Evolutionary conservation across 1,140 invertebrate species (phyloP).

Genomic region (Leptinotarsa undecemlineata): DNA sequence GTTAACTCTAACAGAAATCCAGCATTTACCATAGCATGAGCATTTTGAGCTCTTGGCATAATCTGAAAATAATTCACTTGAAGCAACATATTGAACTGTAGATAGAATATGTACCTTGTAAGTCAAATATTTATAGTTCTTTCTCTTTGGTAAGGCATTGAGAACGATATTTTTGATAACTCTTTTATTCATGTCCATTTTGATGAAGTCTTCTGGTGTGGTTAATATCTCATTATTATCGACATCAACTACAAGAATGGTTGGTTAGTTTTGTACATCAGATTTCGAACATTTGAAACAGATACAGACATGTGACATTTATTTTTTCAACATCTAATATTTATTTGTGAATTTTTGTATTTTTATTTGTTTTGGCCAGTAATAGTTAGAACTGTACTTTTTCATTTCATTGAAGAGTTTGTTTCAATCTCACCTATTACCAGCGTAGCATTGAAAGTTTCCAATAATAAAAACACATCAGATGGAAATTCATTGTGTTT

Average conservation of each 20-base stretch:
- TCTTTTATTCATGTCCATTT: constrained; percentile 66
- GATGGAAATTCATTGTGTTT: constrained; percentile 76
- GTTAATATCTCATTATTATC: constrained; percentile 44
- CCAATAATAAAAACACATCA: constrained; percentile 76
- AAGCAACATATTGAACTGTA: no score
- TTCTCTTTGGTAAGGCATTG: constrained; percentile 51
- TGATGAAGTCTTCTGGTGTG: constrained; percentile 61
- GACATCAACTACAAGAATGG: constrained; percentile 43
- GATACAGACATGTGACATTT: no score
- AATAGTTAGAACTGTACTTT: no score
- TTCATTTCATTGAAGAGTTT: no score
- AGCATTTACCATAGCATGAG: constrained; percentile 81
- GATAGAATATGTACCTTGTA: constrained; percentile 55
- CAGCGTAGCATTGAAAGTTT: constrained; percentile 69
- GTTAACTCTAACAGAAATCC: constrained; percentile 72
- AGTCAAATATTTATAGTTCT: constrained; percentile 58
- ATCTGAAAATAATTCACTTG: constrained; percentile 30
- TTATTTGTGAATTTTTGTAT: no score
- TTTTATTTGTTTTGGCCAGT: no score
- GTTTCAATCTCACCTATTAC: constrained; percentile 59
- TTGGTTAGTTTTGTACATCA: not conserved
- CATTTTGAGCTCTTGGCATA: constrained; percentile 79
- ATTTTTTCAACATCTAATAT: no score
- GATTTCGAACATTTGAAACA: not conserved
- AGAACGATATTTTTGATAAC: constrained; percentile 64